Evolutionary conservation across 2,113 vertebrate genomes (phyloP).

Genomic region (Entelurus aequoreus): DNA sequence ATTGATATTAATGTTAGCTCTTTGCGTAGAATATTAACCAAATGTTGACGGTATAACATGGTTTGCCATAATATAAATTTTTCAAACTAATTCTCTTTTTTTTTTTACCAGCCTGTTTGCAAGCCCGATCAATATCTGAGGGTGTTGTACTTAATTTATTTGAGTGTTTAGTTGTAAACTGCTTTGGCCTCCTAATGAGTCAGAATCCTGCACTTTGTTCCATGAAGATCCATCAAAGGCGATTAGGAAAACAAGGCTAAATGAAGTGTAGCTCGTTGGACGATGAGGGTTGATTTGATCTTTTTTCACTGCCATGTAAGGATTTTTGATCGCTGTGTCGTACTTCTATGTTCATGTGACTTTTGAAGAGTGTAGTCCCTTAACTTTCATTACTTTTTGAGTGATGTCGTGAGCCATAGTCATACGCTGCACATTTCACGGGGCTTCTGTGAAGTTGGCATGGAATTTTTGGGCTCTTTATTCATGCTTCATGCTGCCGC

Average conservation of each 20-base stretch:
- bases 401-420: constrained; percentile 1
- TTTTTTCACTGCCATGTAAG: constrained; percentile 60
- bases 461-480: constrained; percentile 12
- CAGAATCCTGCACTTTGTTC: constrained; percentile 26
- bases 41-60: constrained; percentile 16
- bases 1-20: neutral
- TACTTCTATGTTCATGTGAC: constrained; percentile 18
- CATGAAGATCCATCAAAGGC: neutral
- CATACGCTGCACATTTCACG: constrained; percentile 2
- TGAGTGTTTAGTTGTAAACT: constrained; percentile 21
- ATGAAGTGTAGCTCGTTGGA: constrained; percentile 4
- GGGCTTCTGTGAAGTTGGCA: constrained; percentile 13
- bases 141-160: constrained; percentile 56
- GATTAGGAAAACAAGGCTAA: neutral
- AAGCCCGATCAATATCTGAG: constrained; percentile 6
- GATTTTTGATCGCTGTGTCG: constrained; percentile 36
- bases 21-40: constrained; percentile 15
- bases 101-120: neutral
- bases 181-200: constrained; percentile 14
- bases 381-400: constrained; percentile 4
- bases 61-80: constrained; percentile 7
- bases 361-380: constrained; percentile 13
- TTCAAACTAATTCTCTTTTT: constrained; percentile 3
- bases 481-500: constrained; percentile 42
- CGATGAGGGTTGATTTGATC: constrained; percentile 30